phyloP scores from a whole-genome alignment of 2,797 vertebrate genomes.

The Alexandromys oeconomus region DNA sequence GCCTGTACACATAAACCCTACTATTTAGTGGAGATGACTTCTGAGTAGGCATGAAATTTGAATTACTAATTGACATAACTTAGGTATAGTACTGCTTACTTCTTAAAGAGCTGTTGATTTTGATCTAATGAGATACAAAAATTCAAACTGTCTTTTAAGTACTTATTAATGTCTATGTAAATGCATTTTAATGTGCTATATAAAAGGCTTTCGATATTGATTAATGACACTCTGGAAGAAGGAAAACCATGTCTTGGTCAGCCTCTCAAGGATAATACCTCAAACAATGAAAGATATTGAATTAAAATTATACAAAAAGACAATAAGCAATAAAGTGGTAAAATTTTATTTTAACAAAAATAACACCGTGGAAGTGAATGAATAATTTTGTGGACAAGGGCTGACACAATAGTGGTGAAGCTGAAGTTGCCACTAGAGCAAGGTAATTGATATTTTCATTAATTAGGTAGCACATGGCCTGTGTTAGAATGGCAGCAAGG shows the following conservation, averaged over 20 bases:
- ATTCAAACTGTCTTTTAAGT: not conserved
- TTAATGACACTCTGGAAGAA: not conserved
- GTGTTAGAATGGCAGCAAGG: not conserved
- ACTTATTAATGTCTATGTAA: not conserved
- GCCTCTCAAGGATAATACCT: not conserved
- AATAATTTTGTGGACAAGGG: not conserved
- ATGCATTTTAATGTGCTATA: not conserved
- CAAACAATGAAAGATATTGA: not conserved
- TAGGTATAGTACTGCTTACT: not conserved
- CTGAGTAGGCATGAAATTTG: not conserved
- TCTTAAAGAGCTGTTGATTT: not conserved
- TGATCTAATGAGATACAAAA: not conserved
- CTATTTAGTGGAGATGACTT: not conserved
- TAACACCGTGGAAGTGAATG: not conserved
- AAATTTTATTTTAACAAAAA: not conserved
- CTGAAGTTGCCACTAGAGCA: not conserved
- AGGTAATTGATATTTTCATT: not conserved
- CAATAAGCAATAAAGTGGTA: not conserved
- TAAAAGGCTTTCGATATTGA: not conserved
- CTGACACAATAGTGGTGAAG: not conserved
- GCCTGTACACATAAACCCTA: not conserved
- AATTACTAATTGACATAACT: conserved; percentile 6
- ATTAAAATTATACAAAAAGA: not conserved
- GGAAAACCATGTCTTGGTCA: not conserved
- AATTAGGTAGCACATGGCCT: not conserved